Conservation (phyloP, 2,797 vertebrate species). For the Pteropus rufus region DNA sequence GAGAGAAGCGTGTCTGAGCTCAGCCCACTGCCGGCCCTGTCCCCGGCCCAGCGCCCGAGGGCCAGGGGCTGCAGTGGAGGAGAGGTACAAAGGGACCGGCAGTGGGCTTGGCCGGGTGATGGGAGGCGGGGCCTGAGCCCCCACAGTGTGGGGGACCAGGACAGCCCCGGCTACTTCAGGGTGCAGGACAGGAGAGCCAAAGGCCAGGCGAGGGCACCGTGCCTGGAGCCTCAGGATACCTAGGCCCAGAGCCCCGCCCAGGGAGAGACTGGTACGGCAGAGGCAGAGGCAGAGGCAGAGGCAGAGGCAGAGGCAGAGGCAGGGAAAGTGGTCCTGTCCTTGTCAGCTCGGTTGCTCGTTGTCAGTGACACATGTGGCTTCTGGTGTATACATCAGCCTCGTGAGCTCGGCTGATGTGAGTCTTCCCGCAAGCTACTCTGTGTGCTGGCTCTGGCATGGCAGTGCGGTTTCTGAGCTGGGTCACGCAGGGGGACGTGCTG, state of each 20-base stretch:
- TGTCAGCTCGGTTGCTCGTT: background rate
- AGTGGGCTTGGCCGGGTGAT: background rate
- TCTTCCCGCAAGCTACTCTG: background rate
- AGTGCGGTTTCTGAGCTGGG: background rate
- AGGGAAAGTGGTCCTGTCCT: background rate
- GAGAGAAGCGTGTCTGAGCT: background rate
- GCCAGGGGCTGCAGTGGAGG: background rate
- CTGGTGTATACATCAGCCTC: background rate
- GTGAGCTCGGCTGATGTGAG: background rate
- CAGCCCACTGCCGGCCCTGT: background rate
- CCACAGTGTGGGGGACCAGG: rapidly evolving
- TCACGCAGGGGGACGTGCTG: background rate
- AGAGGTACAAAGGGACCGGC: background rate
- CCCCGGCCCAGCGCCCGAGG: background rate
- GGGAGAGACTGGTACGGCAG: background rate
- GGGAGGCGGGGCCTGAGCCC: background rate
- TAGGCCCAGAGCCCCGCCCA: background rate
- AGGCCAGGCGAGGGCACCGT: background rate
- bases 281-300: background rate
- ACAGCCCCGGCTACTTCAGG: background rate
- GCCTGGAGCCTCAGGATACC: background rate
- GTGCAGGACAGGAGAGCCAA: background rate
- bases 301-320: too few species aligned
- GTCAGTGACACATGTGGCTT: background rate
- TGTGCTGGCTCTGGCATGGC: background rate